These are phyloP conservation scores for Anhinga anhinga DNA, from an alignment of 2,113 vertebrate species.

Conservation along the genomic window DNA sequence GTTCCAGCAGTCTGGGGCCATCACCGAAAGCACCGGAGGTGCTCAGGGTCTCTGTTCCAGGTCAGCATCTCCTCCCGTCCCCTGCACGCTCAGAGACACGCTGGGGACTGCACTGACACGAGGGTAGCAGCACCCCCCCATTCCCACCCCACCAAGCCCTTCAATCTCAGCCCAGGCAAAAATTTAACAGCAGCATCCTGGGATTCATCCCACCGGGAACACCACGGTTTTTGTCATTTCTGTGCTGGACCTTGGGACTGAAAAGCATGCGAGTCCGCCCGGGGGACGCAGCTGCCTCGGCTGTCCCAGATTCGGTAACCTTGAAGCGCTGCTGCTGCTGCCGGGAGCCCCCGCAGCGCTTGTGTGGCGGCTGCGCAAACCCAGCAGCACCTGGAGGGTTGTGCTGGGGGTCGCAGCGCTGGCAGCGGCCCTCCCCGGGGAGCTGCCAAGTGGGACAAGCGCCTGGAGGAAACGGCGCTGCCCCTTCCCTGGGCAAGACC, in stretches of 20 bases:
- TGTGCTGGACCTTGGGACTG: background rate
- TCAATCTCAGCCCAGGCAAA: background rate
- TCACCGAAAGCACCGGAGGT: accelerated
- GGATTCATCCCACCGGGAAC: background rate
- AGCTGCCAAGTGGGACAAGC: background rate
- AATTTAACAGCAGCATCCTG: background rate
- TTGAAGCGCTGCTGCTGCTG: slow-evolving; percentile 38
- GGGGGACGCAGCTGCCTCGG: background rate
- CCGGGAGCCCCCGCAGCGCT: background rate
- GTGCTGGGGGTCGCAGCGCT: background rate
- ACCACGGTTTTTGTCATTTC: background rate
- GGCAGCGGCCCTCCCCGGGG: background rate
- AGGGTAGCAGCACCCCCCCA: background rate
- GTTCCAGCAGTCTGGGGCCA: accelerated
- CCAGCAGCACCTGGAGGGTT: background rate
- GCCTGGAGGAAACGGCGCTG: background rate
- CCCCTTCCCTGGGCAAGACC: slow-evolving; percentile 13
- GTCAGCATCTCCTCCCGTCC: background rate
- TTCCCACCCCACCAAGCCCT: background rate
- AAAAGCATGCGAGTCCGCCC: background rate
- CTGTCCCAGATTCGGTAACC: slow-evolving; percentile 70
- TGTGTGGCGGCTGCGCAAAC: background rate
- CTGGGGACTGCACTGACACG: accelerated
- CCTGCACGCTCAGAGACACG: accelerated
- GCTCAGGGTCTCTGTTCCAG: accelerated